Percentiles rank a stretch among this genome's conserved stretches.
These are phyloP conservation scores for Exaiptasia diaphana DNA, from an alignment of 64 coral and sea anemone genomes.

Conservation along the genomic window DNA sequence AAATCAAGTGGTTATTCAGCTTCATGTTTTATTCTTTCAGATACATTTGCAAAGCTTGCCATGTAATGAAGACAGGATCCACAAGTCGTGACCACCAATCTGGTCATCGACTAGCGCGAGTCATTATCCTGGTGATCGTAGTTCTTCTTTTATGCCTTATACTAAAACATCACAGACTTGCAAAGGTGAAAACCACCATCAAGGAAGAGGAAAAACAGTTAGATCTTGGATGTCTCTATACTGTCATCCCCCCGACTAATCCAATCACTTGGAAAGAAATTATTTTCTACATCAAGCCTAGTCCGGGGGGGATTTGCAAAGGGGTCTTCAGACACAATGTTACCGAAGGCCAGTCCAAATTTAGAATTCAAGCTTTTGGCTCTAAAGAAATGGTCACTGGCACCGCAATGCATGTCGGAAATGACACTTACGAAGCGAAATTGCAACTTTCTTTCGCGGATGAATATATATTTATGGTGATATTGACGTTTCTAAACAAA, in stretches of 20 bases:
- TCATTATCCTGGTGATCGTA: conserved; percentile 12
- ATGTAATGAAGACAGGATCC: conserved; percentile 51
- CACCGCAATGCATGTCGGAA: conserved; percentile 45
- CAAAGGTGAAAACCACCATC: too few species aligned
- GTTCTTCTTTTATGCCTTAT: neutral
- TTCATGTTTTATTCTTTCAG: too few species aligned
- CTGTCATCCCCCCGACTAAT: conserved; percentile 43
- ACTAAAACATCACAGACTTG: too few species aligned
- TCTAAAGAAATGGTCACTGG: conserved; percentile 82
- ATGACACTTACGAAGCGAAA: conserved; percentile 74
- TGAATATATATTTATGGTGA: conserved; percentile 80
- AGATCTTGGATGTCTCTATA: conserved; percentile 77
- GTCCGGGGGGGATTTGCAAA: neutral
- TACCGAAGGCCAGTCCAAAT: conserved; percentile 16
- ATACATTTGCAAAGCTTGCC: conserved; percentile 1
- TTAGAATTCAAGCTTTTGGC: conserved; percentile 80
- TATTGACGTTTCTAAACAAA: conserved; percentile 76
- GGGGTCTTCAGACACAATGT: neutral
- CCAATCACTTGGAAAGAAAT: conserved; percentile 53
- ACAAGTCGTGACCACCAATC: conserved; percentile 12
- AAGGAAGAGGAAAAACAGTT: too few species aligned
- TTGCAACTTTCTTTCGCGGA: conserved; percentile 71
- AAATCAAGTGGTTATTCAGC: too few species aligned
- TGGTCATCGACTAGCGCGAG: conserved; percentile 11
- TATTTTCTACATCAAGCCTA: conserved; percentile 55